Base-by-base conservation (phyloP, 2,113 vertebrate genomes). In the Gopherus flavomarginatus region DNA sequence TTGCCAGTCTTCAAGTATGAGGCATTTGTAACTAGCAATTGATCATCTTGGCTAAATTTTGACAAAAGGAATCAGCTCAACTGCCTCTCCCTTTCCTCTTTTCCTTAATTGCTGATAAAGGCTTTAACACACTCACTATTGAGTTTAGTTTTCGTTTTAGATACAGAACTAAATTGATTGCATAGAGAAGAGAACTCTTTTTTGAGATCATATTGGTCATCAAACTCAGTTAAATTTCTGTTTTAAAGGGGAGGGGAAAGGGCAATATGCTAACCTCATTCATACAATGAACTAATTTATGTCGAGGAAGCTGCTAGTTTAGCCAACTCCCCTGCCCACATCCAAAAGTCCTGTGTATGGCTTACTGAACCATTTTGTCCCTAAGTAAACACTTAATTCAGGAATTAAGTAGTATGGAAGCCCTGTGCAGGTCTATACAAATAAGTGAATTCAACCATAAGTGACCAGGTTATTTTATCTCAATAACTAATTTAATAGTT, bases 341-440 rank as follows among this genome's bases (percentile, higher is more conserved):
- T 5, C 10, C 56, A 65, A 79, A 54, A 38, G 2, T 2, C 38
- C 12, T 77, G 6, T 31, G 27, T 6, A 87, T 1, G 9, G 35
- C 2, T 47, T 22, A 31, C 2, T 57, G 1, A 26, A 2, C 11
- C 3, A 0, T 22, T 83, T 56, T 87, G 83, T 85, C 2, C 22
- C 90, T 86, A 57, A 5, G 1, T 47, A 80, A 91, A 38, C 0
- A 7, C 11, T 75, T 86, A 82, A 54, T 81, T 93, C 4, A 52
- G 5, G 1, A 11, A 86, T 90, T 85, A 84, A 88, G 50, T 47
- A n/a, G 14, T 77, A 1, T 81, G 72, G 85, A 8, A 75, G 1
- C 4, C 0, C 0, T 52, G 9, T 10, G 12, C 44, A 57, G 3
- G 0, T 79, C 31, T 81, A 49, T 1, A 83, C 91, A 35, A 1